phyloP scores from a whole-genome alignment of 2,797 vertebrate genomes.

The Clamator glandarius region DNA sequence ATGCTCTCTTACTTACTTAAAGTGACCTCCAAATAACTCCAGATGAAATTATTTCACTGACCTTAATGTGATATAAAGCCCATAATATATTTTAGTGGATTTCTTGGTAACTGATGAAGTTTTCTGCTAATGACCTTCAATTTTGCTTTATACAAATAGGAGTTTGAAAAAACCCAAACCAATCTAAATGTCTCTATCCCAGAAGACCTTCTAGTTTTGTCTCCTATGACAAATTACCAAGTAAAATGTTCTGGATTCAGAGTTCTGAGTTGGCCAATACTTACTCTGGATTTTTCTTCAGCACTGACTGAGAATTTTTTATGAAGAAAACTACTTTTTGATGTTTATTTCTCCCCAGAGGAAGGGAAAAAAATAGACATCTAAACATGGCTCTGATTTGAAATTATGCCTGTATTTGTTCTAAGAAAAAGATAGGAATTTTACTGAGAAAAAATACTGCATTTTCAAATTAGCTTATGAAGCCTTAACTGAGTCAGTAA shows the following conservation, averaged over 20 bases:
- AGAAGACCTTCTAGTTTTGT: not conserved
- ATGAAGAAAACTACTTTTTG: not conserved
- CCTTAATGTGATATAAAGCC: not conserved
- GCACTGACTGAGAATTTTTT: not conserved
- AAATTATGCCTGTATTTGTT: not conserved
- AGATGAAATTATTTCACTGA: not conserved
- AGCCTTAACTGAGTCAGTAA: not conserved
- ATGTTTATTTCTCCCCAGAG: not conserved
- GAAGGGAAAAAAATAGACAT: not conserved
- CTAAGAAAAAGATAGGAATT: not conserved
- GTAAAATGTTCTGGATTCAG: not conserved
- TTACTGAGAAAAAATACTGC: not conserved
- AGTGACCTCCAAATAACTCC: accelerated
- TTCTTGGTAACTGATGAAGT: not conserved
- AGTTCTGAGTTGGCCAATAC: not conserved
- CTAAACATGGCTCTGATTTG: not conserved
- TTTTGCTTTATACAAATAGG: not conserved
- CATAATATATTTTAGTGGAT: not conserved
- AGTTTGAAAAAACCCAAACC: not conserved
- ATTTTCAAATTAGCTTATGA: not conserved
- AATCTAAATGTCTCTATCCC: not conserved
- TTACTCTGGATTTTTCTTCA: not conserved
- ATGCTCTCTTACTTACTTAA: not conserved
- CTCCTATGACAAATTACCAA: not conserved
- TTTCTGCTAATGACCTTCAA: not conserved